Conservation (phyloP, 2,888 invertebrate species). For the Lampropteryx suffumata region DNA sequence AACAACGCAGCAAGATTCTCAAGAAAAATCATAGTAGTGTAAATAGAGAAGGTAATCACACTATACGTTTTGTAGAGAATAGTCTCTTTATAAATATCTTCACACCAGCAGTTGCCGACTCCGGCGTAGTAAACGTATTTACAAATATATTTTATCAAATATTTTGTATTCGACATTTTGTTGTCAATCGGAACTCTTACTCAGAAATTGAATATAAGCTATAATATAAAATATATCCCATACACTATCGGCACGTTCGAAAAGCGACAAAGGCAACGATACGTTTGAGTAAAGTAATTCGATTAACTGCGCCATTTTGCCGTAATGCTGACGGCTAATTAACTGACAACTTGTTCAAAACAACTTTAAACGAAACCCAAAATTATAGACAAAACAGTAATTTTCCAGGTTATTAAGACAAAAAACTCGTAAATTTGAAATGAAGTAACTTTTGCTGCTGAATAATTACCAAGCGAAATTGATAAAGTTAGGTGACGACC, state of each 20-base stretch:
- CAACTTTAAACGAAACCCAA: constrained; percentile 21
- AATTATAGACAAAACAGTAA: constrained; percentile 29
- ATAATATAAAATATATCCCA: neutral
- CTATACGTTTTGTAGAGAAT: constrained; percentile 53
- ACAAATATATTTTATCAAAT: constrained; percentile 55
- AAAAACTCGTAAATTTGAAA: constrained; percentile 29
- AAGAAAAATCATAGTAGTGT: constrained; percentile 65
- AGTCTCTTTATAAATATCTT: constrained; percentile 55
- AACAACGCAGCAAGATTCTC: constrained; percentile 68
- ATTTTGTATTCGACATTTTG: constrained; percentile 58
- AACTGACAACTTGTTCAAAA: constrained; percentile 20
- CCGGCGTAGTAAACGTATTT: constrained; percentile 67
- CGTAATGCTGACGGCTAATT: constrained; percentile 19
- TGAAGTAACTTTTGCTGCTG: constrained; percentile 26
- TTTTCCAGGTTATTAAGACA: constrained; percentile 38
- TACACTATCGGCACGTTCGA: constrained; percentile 16
- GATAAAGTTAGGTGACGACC: constrained; percentile 36
- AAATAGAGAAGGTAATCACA: constrained; percentile 56
- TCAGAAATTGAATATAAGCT: no score
- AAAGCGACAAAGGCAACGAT: neutral
- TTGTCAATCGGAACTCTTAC: neutral
- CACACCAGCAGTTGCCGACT: constrained; percentile 65
- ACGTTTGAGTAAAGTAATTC: neutral
- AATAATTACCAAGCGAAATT: constrained; percentile 37
- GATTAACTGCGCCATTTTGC: neutral